Base-by-base conservation (phyloP, 1,140 invertebrate genomes). In the Ceratina calcarata region DNA sequence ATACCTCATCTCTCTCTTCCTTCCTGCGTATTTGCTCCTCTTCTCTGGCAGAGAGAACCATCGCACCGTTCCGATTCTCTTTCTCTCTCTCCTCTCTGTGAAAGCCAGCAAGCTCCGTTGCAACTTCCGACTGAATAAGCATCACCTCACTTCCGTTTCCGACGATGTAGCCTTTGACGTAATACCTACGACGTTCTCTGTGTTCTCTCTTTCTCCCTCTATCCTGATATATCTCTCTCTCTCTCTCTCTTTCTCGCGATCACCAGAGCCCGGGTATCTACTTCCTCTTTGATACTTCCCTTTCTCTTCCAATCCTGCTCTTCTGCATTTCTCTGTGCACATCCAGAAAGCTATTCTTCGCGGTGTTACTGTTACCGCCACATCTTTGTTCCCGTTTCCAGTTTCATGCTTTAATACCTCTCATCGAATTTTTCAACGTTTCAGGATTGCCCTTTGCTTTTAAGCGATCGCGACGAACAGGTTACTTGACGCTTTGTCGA, bases 91-190 rank as follows among this genome's bases (percentile, higher is more conserved):
- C 13, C 37, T 73, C 72, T 78, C 86, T 83, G 82, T 85, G 86
- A 87, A 85, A 86, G 84, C 89, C 86, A 88, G 82, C 81, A 89
- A 90, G 86, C 84, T 89, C 76, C 86, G 80, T 87, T 91, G 87
- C 88, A 90, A 89, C 89, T 91, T 91, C 90, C 89, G 87, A 90
- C 88, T 89, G 89, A 91, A 91, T 90, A 91, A 90, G 90, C 90
- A 90, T 91, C 88, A 87, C 86, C 84, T 88, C 87, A 87, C 89
- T 91, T 90, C 88, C 89, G 86, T 86, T 90, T 90, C 88, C 84
- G 85, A 90, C 86, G 88, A 90, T 90, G 86, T 88, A 88, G 88
- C 86, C 90, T 91, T 91, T 91, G 90, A 91, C 88, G 89, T 89
- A 91, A 91, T 90, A 87, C 84, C 87, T 88, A 89, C 82, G 84